These are phyloP conservation scores for Scolanthus callimorphus DNA, from an alignment of 92 coral and sea anemone genomes.

Conservation along the genomic window DNA sequence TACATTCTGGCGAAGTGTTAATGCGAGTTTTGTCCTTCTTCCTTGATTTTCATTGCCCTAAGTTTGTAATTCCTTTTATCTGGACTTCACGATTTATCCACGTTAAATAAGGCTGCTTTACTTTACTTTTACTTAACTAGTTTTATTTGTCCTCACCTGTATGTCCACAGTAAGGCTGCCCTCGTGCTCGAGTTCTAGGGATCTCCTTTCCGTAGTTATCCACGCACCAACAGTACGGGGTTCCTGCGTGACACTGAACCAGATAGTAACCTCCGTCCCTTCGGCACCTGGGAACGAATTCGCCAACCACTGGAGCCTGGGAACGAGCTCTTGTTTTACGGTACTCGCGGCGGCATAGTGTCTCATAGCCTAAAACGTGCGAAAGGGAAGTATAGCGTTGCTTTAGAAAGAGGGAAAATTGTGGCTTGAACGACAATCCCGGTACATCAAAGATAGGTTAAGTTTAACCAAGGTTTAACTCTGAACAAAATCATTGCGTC, in stretches of 20 bases:
- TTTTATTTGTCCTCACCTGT: slow-evolving; percentile 42
- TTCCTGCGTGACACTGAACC: slow-evolving; percentile 71
- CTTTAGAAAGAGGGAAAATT: too few relatives aligned
- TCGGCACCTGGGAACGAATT: slow-evolving; percentile 58
- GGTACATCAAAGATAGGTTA: too few relatives aligned
- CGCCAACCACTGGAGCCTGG: slow-evolving; percentile 24
- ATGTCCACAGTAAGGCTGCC: slow-evolving; percentile 53
- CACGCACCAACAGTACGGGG: slow-evolving; percentile 90
- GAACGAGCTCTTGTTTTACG: slow-evolving; percentile 21
- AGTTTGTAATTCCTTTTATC: too few relatives aligned
- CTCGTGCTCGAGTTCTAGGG: slow-evolving; percentile 60
- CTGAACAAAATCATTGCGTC: too few relatives aligned
- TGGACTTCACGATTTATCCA: too few relatives aligned
- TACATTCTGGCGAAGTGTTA: background rate
- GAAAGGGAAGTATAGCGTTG: background rate
- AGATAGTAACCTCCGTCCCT: slow-evolving; percentile 60
- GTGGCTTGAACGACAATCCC: too few relatives aligned
- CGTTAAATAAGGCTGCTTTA: too few relatives aligned
- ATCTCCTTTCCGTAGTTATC: slow-evolving; percentile 82
- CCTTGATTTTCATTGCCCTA: too few relatives aligned
- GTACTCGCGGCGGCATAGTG: slow-evolving; percentile 32
- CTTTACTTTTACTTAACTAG: too few relatives aligned
- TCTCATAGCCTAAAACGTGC: slow-evolving; percentile 10
- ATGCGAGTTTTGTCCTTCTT: too few relatives aligned
- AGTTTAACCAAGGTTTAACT: too few relatives aligned